Conservation (phyloP, 2,888 invertebrate species). For the Calameuta idolon region DNA sequence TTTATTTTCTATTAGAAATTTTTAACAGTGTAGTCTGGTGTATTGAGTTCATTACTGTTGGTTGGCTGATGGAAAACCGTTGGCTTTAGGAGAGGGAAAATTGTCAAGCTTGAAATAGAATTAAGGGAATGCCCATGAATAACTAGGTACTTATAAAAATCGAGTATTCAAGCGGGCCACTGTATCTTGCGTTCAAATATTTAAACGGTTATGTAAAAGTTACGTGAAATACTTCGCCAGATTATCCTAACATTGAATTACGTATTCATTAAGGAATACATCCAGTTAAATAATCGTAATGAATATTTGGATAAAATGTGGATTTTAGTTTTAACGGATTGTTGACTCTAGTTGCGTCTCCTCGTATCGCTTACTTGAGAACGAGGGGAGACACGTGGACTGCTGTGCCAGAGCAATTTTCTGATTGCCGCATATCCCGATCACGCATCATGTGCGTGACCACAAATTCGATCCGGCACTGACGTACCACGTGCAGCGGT, state of each 20-base stretch:
- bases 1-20: no score
- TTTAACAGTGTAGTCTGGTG: not conserved
- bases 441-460: conserved; percentile 24
- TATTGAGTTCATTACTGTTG: not conserved
- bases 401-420: conserved; percentile 62
- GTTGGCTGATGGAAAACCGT: not conserved
- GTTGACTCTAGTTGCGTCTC: not conserved
- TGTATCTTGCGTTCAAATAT: no score
- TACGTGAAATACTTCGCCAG: no score
- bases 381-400: conserved; percentile 85
- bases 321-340: not conserved
- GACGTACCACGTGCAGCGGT: conserved; percentile 8
- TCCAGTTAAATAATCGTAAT: not conserved
- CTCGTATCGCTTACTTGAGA: conserved; percentile 58
- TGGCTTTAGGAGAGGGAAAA: not conserved
- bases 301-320: not conserved
- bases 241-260: not conserved
- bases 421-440: conserved; percentile 7
- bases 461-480: conserved; percentile 13
- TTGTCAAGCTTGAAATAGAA: not conserved
- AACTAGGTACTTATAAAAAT: not conserved
- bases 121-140: not conserved
- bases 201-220: no score
- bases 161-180: not conserved
- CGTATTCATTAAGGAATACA: not conserved